Percentiles rank a stretch among this genome's conserved stretches.
phyloP scores from a whole-genome alignment of 2,797 vertebrate species.

The Chelonia mydas region DNA sequence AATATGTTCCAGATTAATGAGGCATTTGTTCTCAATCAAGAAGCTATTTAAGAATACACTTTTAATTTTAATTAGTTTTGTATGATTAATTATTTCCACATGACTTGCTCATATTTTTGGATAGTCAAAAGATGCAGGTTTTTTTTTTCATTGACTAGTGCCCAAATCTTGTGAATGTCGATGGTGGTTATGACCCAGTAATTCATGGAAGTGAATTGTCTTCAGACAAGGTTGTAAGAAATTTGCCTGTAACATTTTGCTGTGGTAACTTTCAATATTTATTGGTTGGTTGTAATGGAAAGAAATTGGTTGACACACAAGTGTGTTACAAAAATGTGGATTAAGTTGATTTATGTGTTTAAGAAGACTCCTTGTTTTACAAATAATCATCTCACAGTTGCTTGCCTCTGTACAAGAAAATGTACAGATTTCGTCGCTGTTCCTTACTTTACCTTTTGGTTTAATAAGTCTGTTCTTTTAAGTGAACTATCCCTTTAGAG shows the following conservation, averaged over 20 bases:
- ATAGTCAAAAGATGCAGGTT: conserved; percentile 64
- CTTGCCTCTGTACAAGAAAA: conserved; percentile 2
- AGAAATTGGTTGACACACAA: not conserved
- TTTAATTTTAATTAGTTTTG: conserved; percentile 82
- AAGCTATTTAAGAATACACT: conserved; percentile 81
- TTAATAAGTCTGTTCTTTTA: not conserved
- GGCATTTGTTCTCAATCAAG: conserved; percentile 84
- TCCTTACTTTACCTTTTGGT: not conserved
- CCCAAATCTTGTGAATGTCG: conserved; percentile 45
- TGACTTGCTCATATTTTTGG: conserved; percentile 74
- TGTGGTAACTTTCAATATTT: conserved; percentile 36
- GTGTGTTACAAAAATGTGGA: conserved; percentile 19
- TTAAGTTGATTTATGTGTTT: conserved; percentile 43
- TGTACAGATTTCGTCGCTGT: not conserved
- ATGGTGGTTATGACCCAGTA: conserved; percentile 38
- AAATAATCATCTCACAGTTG: conserved; percentile 40
- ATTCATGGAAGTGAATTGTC: conserved; percentile 62
- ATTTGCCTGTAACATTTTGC: conserved; percentile 33
- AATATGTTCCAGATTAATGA: conserved; percentile 83
- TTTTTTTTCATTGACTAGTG: conserved; percentile 34
- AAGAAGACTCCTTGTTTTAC: conserved; percentile 50
- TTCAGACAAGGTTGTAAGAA: conserved; percentile 44
- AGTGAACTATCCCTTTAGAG: not conserved
- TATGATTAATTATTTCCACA: conserved; percentile 83
- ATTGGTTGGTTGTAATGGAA: conserved; percentile 48